Evolutionary conservation across 2,113 vertebrate genomes (phyloP), one percentile per base, ranked within the genome.

Genomic region (Pelmatolapia mariae): DNA sequence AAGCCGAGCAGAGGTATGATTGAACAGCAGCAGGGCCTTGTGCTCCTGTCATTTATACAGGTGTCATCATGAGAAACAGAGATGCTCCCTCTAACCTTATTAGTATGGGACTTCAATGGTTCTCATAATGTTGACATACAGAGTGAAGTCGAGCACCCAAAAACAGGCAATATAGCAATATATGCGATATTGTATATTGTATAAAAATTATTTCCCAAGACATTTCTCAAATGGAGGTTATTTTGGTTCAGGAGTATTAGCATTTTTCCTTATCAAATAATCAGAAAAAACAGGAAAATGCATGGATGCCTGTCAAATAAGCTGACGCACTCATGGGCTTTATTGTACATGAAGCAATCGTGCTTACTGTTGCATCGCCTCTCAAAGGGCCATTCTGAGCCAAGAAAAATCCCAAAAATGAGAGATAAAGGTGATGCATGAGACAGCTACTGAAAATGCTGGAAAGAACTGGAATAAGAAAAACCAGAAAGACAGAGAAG

Each of bases 11-110:
- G 93, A 91, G 92, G 92, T 95, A 92, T 94, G 95, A 95, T 95
- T 94, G 93, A 93, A 90, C 89, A 92, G 87, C 86, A 10, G 90
- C 91, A 80, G 91, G 85, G 90, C 61, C 87, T 84, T 50, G 4
- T 50, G 86, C 87, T 90, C 83, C 89, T 86, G 91, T 89, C 95
- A 91, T 95, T 94, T 94, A 94, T 94, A 95, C 93, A 91, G 89
- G 93, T 94, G 94, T 95, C 92, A 91, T 87, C 86, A 68, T 82
- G 43, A 89, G 93, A 91, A 92, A 93, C 88, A 95, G 88, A 94
- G 94, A 96, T 90, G 93, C 94, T 93, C 89, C 88, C 79, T 93
- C 91, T 89, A 93, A 93, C 87, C 92, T 92, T 93, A 96, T 95
- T 93, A 94, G 93, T 93, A 92, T 91, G 93, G 90, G 84, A 73